Conservation (phyloP, 2,113 vertebrate genomes). For the Hippolais icterina region DNA sequence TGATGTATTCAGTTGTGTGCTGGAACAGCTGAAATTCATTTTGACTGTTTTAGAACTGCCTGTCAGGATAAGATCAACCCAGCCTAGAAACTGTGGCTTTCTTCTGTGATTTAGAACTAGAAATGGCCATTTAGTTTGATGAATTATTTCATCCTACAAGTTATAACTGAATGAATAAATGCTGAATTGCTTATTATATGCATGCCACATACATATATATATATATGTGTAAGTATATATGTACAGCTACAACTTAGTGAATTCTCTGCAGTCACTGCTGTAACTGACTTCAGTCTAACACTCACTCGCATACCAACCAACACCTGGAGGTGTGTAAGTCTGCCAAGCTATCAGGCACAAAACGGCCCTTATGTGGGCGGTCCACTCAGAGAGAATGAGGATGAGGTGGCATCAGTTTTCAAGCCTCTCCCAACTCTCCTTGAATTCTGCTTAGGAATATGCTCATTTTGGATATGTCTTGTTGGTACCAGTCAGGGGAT, state of each 20-base stretch:
- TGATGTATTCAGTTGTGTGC: not conserved
- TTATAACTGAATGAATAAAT: not conserved
- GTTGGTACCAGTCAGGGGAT: not conserved
- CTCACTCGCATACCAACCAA: not conserved
- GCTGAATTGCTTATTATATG: not conserved
- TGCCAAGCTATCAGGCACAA: not conserved
- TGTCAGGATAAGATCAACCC: not conserved
- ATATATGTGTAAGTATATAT: not conserved
- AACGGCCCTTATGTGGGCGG: not conserved
- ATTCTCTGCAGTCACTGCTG: not conserved
- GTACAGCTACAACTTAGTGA: not conserved
- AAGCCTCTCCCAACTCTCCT: not conserved
- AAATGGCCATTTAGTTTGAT: not conserved
- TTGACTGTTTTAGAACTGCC: not conserved
- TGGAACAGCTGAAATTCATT: not conserved
- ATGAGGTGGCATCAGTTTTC: not conserved
- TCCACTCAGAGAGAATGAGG: not conserved
- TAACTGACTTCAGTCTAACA: not conserved
- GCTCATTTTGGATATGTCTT: not conserved
- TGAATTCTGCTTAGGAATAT: not conserved
- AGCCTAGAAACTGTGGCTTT: not conserved
- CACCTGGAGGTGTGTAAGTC: accelerated
- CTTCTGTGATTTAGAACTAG: not conserved
- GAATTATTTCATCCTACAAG: not conserved
- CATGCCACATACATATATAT: not conserved